Evolutionary conservation across 1,140 invertebrate species (phyloP).

Genomic region (Papilio helenus): DNA sequence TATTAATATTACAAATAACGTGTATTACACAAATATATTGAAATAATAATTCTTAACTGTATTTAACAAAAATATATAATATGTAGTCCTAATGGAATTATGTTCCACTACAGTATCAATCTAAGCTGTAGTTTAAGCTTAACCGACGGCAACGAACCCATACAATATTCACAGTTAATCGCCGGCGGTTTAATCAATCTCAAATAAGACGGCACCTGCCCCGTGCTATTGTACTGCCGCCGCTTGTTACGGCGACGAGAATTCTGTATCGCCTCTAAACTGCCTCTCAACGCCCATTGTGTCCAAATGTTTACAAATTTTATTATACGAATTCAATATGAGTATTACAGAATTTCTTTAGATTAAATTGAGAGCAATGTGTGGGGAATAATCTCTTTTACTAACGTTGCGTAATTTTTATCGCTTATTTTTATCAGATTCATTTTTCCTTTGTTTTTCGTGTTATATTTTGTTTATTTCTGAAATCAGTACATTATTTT

Average conservation of each 20-base stretch:
- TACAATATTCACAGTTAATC: conserved; percentile 47
- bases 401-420: background rate
- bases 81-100: too few species aligned
- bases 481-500: too few species aligned
- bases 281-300: conserved; percentile 3
- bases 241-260: conserved; percentile 42
- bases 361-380: background rate
- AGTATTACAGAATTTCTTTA: background rate
- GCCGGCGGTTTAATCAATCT: conserved; percentile 50
- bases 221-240: conserved; percentile 44
- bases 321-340: background rate
- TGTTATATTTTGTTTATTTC: too few species aligned
- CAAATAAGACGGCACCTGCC: conserved; percentile 47
- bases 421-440: too few species aligned
- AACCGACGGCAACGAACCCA: background rate
- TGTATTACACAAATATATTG: too few species aligned
- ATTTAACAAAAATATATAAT: too few species aligned
- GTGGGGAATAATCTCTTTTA: background rate
- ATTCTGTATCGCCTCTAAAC: conserved; percentile 13
- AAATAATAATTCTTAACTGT: too few species aligned
- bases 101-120: background rate
- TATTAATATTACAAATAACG: too few species aligned
- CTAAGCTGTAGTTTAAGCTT: background rate
- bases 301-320: conserved; percentile 15
- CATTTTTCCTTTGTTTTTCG: too few species aligned